Base-by-base conservation (phyloP, 2,797 vertebrate genomes). In the Catharus ustulatus region DNA sequence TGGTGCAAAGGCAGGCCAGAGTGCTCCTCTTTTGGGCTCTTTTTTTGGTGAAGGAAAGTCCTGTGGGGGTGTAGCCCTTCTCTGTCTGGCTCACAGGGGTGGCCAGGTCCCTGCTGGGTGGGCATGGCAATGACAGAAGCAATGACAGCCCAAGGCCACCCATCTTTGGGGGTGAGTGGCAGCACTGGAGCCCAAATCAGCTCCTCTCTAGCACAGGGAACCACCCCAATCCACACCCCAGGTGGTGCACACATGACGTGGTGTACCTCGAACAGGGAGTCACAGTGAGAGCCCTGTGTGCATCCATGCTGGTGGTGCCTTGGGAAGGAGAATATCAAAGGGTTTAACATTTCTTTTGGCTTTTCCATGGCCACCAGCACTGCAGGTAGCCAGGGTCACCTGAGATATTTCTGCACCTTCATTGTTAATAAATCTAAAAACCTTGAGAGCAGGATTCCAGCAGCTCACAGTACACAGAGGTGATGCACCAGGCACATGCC, bases 391-490 rank as follows among this genome's bases (percentile, higher is more conserved):
- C 5, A 36, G 24, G 46, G 51, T 61, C 57, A 40, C 42, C 24
- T 1, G 2, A 45, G 43, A 19, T 43, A 18, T 71, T 45, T 49
- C 15, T 42, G n/a, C 78, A 27, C 18, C n/a, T 80, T 72, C 0
- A 0, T 38, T 40, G 19, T 62, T 57, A 54, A 42, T 36, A 6
- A 52, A 18, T 36, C 15, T 5, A 26, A 58, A 91, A 78, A 15
- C n/a, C 13, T 32, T 30, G 48, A 14, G 16, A 66, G 34, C 1
- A 0, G 20, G 24, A 36, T 2, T 16, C 9, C 0, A 4, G 52
- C 40, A 34, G 32, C 29, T 81, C 66, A 4, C 0, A 0, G 19
- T 20, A 36, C 2, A 0, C 0, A 0, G 59, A 42, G 49, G 40
- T 49, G 67, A 15, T 5, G 63, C 21, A 11, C 38, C 12, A 7